Base-by-base conservation (phyloP, 2,797 vertebrate species). In the Pantherophis alleghaniensis region DNA sequence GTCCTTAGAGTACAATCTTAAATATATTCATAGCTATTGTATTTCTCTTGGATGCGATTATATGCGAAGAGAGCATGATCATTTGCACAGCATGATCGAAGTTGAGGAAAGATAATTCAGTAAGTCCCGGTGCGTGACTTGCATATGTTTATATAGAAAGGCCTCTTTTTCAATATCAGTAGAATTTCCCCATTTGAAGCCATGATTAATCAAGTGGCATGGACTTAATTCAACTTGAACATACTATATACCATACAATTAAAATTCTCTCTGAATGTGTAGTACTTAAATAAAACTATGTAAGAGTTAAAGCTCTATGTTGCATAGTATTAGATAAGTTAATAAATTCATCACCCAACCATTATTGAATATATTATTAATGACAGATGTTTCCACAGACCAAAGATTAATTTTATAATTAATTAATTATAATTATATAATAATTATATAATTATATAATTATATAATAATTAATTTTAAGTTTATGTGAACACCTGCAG, bases 321-420 rank as follows among this genome's bases (percentile, higher is more conserved):
- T 96, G 92, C 94, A 96, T 95, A 94, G 91, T 96, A 96, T 96
- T 96, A 96, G 95, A 94, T 95, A 96, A 96, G 94, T 93, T 94
- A 93, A 96, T 97, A 95, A 96, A 96, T 96, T 96, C 94, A 32
- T 91, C 93, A 89, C 93, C 94, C 91, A 63, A 93, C 94, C 94
- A 74, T 94, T 95, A 91, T 32, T 96, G 93, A 83, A 94, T 95
- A 13, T 42, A 22, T 97, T 96, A 97, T 96, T 96, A 92, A 96
- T 96, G 95, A 63, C 96, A 97, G 94, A 96, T 97, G 95, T 97
- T 97, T 95, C 96, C 95, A 93, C 87, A 93, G 95, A 96, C 93
- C 53, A 94, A 96, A 96, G 95, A 91, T 59, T 94, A 37, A 37
- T 37, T 37, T 37, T 37, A 37, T 37, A 37, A 37, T 37, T 37